A percentile compares a stretch with the other conserved stretches of the same genome.
Conservation (phyloP, 2,888 invertebrate genomes). For the Kryphioiulus occultus region DNA sequence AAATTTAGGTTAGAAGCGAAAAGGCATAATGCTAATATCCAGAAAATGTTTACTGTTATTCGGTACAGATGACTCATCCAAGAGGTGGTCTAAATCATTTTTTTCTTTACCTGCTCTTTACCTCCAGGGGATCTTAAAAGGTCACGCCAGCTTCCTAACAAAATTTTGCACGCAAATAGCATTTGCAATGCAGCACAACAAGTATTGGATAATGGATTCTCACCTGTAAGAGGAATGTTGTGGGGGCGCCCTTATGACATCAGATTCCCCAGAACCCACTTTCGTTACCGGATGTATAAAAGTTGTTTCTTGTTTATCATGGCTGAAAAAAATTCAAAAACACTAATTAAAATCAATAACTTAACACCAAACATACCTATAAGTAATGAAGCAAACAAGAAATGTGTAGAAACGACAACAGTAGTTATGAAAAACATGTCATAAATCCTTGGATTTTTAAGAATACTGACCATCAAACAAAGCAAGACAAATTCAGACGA, state of each 20-base stretch:
- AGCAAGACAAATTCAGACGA: too few relatives aligned
- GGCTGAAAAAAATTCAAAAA: constrained; percentile 58
- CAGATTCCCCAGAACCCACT: constrained; percentile 52
- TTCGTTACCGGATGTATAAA: constrained; percentile 60
- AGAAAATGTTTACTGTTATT: neutral
- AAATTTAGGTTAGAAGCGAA: neutral
- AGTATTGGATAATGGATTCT: neutral
- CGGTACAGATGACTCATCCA: neutral
- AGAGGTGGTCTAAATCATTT: neutral
- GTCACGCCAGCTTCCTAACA: neutral
- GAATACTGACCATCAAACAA: too few relatives aligned
- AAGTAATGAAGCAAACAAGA: too few relatives aligned
- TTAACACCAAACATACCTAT: too few relatives aligned
- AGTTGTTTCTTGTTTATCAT: constrained; percentile 59
- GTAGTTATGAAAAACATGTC: too few relatives aligned
- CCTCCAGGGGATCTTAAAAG: constrained; percentile 43
- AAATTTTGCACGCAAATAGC: neutral
- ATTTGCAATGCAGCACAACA: constrained; percentile 5
- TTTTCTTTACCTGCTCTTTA: constrained; percentile 29
- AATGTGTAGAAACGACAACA: too few relatives aligned
- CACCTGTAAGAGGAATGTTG: constrained; percentile 47
- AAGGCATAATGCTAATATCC: neutral
- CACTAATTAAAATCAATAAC: neutral
- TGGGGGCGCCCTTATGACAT: constrained; percentile 51
- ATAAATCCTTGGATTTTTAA: too few relatives aligned